Evolutionary conservation across 1,140 invertebrate genomes (phyloP).

Genomic region (Spodoptera litura): DNA sequence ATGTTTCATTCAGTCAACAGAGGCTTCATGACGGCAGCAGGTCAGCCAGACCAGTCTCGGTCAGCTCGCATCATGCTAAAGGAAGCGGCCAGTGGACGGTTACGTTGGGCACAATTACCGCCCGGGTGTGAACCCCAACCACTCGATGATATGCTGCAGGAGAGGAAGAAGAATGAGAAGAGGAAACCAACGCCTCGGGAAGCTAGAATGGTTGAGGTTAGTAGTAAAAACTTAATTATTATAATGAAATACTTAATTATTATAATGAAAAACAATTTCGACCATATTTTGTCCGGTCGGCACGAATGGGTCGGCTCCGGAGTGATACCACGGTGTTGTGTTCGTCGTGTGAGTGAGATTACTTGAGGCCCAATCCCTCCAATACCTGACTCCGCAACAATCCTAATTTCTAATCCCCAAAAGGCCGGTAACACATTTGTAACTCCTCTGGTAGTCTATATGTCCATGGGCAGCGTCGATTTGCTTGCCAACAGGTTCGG

Average conservation of each 20-base stretch:
- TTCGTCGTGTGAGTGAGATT: no score
- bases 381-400: no score
- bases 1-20: constrained; percentile 89
- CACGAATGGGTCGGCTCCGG: no score
- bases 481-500: no score
- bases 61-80: constrained; percentile 96
- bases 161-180: constrained; percentile 58
- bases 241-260: no score
- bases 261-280: no score
- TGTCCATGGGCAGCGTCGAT: no score
- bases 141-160: constrained; percentile 68
- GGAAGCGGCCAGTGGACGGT: constrained; percentile 96
- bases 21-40: constrained; percentile 98
- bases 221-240: constrained; percentile 2
- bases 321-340: no score
- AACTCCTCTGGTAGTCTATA: not conserved
- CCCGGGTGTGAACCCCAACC: constrained; percentile 86
- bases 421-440: no score
- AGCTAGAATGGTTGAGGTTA: constrained; percentile 73
- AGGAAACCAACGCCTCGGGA: constrained; percentile 77
- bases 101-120: constrained; percentile 95
- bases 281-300: no score
- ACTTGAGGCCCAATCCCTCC: no score
- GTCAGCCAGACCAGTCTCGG: constrained; percentile 96
- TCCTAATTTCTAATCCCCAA: no score